Evolutionary conservation across 2,888 invertebrate genomes (phyloP).

Genomic region (Drosophila sordidapex): DNA sequence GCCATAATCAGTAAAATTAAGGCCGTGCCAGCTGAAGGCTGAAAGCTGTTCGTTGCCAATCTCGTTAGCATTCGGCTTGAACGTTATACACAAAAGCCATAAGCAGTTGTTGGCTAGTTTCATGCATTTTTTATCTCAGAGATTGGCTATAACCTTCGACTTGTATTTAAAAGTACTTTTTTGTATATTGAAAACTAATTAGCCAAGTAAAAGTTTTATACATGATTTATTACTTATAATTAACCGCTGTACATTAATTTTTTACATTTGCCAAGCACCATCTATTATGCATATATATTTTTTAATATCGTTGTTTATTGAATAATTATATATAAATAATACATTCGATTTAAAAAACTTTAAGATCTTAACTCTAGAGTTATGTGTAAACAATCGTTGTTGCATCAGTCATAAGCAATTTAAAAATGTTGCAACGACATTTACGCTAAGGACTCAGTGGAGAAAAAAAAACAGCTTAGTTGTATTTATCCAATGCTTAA

Average conservation of each 20-base stretch:
- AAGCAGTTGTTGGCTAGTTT: slow-evolving; percentile 42
- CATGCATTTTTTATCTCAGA: neutral
- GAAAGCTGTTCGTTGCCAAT: slow-evolving; percentile 67
- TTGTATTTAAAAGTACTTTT: neutral
- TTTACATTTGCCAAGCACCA: neutral
- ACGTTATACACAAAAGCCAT: slow-evolving; percentile 50
- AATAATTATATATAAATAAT: neutral
- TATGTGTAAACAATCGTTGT: neutral
- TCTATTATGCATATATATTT: neutral
- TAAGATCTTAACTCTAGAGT: neutral
- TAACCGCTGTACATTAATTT: neutral
- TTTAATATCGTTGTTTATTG: too few species aligned
- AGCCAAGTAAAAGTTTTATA: slow-evolving; percentile 4
- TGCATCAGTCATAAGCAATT: neutral
- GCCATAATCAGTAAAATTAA: slow-evolving; percentile 78
- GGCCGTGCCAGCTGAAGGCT: slow-evolving; percentile 72
- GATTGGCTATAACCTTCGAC: slow-evolving; percentile 37
- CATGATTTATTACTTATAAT: slow-evolving; percentile 16
- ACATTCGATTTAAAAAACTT: neutral
- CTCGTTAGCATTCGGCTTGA: slow-evolving; percentile 66
- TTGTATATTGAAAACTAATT: slow-evolving; percentile 17
- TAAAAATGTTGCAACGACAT: neutral
- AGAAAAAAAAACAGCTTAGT: slow-evolving; percentile 4
- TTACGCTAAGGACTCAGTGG: neutral
- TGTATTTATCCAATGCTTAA: slow-evolving; percentile 19